phyloP scores from a whole-genome alignment of 2,797 vertebrate genomes.

The Ptychobarbus kaznakovi region DNA sequence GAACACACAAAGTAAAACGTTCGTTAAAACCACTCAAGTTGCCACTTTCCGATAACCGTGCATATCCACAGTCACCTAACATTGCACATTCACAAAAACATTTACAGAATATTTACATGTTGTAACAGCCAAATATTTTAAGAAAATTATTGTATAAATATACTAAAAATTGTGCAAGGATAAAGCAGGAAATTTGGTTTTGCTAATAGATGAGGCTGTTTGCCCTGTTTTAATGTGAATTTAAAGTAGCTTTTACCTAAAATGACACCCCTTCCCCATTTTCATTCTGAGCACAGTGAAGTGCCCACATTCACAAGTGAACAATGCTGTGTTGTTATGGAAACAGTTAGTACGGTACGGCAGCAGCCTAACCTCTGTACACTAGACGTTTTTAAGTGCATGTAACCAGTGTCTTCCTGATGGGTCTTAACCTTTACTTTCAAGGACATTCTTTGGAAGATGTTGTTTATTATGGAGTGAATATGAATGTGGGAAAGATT shows the following conservation, averaged over 20 bases:
- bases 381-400: background rate
- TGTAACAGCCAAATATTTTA: background rate
- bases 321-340: conserved; percentile 52
- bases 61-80: background rate
- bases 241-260: conserved; percentile 46
- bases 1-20: background rate
- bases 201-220: background rate
- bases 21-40: background rate
- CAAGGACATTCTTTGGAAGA: background rate
- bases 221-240: conserved; percentile 20
- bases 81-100: background rate
- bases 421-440: background rate
- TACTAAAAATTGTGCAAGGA: background rate
- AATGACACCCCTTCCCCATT: conserved; percentile 13
- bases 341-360: conserved; percentile 31
- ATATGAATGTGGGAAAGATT: background rate
- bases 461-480: background rate
- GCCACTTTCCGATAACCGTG: background rate
- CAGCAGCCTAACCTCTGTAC: conserved; percentile 12
- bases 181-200: background rate
- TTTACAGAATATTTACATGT: background rate
- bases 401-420: background rate
- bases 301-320: conserved; percentile 37
- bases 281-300: conserved; percentile 36
- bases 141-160: background rate